Evolutionary conservation across 2,888 invertebrate species (phyloP).

Genomic region (Acronicta alni): DNA sequence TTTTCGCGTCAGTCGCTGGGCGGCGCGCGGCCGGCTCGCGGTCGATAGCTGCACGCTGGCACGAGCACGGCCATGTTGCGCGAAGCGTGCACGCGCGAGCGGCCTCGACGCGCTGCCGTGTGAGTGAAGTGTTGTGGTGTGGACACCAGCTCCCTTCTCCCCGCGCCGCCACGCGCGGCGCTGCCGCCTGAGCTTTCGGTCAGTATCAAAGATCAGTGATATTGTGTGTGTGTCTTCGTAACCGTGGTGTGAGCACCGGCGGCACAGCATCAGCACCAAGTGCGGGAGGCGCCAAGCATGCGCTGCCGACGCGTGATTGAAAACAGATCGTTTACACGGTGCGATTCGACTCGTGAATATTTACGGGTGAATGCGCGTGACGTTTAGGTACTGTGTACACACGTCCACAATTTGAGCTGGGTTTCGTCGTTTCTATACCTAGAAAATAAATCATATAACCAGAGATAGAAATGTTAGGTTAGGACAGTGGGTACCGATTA

Average conservation of each 20-base stretch:
- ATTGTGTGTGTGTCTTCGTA: constrained; percentile 14
- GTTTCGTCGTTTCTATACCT: constrained; percentile 21
- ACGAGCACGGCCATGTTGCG: constrained; percentile 80
- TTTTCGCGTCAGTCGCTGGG: constrained; percentile 81
- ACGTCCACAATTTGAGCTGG: constrained; percentile 44
- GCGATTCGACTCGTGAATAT: constrained; percentile 50
- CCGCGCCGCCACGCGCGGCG: constrained; percentile 59
- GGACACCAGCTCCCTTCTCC: constrained; percentile 54
- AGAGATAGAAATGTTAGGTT: constrained; percentile 50
- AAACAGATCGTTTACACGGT: constrained; percentile 40
- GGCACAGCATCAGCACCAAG: constrained; percentile 22
- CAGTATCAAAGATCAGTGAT: constrained; percentile 59
- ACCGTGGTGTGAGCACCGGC: constrained; percentile 12
- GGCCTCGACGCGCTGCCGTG: constrained; percentile 72
- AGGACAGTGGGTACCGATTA: constrained; percentile 31
- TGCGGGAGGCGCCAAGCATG: constrained; percentile 24
- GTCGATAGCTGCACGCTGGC: constrained; percentile 83
- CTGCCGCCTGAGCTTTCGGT: constrained; percentile 73
- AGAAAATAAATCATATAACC: constrained; percentile 21
- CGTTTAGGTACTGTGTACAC: constrained; percentile 46
- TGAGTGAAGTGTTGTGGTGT: constrained; percentile 71
- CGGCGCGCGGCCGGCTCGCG: constrained; percentile 84
- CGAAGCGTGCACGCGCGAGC: constrained; percentile 79
- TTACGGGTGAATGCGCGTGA: constrained; percentile 56
- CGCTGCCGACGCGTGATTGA: constrained; percentile 30